Evolutionary conservation across 2,888 invertebrate species (phyloP), one percentile per base, ranked within the genome.

Genomic region (Heliconius sara): DNA sequence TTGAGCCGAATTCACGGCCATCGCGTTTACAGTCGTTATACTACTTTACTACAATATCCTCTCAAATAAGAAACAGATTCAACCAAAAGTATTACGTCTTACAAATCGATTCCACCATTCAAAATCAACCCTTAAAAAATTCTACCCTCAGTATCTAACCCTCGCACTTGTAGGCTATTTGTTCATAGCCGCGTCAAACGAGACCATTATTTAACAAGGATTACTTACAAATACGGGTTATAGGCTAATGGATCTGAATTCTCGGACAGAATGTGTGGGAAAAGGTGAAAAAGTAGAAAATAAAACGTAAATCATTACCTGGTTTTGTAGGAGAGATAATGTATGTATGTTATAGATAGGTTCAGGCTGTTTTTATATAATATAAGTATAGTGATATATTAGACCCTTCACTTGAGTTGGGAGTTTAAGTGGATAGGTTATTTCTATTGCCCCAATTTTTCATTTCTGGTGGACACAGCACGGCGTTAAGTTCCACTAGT

Each of bases 201-300:
- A 65, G 27, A 80, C 81, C 76, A 83, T 80, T 81, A 83, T 80
- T 83, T 83, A 74, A 77, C 76, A 71, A 78, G 78, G 81, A 82
- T 82, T 78, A 77, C 68, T 80, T 76, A 77, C 73, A 70, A 75
- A 82, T 79, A 79, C 71, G 81, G 83, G 80, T 77, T 65, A 76
- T 65, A 73, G 82, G 72, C 52, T 73, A 81, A 70, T 67, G 76
- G 57, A 77, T 72, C 77, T 52, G 78, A 52, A 52, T 52, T 52
- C 52, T 52, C 52, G 30, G 34, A 22, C 22, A 6, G 52, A 66
- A 77, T 81, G 72, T 75, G 9, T 30, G 75, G 67, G 25, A 39
- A 79, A 65, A 79, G 66, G 77, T 34, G 76, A 79, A 76, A 77
- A 60, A 67, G 34, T 63, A 74, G 68, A 72, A 43, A 67, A 39